These are phyloP conservation scores for Chanos chanos DNA, from an alignment of 2,797 vertebrate genomes.

Conservation along the genomic window DNA sequence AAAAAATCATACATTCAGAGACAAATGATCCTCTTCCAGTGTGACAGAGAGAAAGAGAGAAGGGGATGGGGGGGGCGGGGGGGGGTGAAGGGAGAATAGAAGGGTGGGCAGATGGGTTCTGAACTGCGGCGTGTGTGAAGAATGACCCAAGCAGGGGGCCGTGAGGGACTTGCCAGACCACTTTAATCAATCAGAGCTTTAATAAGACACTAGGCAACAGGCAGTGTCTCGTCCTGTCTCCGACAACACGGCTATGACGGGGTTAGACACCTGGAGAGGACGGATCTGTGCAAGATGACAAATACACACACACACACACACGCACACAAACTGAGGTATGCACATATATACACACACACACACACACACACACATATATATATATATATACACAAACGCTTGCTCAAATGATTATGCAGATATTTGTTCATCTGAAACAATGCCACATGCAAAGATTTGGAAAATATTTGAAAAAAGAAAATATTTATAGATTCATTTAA, in stretches of 20 bases:
- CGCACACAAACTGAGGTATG: not conserved
- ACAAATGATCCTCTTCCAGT: constrained; percentile 52
- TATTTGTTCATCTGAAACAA: too few species aligned
- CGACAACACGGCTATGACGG: constrained; percentile 18
- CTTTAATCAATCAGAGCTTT: constrained; percentile 65
- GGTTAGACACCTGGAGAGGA: not conserved
- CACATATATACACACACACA: not conserved
- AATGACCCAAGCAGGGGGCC: constrained; percentile 56
- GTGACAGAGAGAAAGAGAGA: constrained; percentile 17
- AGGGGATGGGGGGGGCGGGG: not conserved
- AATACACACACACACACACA: not conserved
- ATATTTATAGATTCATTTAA: too few species aligned
- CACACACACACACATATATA: not conserved
- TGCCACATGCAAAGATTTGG: too few species aligned
- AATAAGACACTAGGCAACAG: constrained; percentile 60
- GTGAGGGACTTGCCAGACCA: constrained; percentile 51
- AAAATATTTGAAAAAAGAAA: too few species aligned
- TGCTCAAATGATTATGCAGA: not conserved
- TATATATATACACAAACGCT: not conserved
- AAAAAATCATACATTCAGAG: constrained; percentile 26
- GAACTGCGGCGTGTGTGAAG: constrained; percentile 68
- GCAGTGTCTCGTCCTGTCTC: constrained; percentile 35
- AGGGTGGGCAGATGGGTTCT: constrained; percentile 67
- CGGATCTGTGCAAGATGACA: not conserved
- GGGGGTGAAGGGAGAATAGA: constrained; percentile 27